Evolutionary conservation across 2,888 invertebrate species (phyloP), one percentile per base, ranked within the genome.

Genomic region (Eupithecia tripunctaria): DNA sequence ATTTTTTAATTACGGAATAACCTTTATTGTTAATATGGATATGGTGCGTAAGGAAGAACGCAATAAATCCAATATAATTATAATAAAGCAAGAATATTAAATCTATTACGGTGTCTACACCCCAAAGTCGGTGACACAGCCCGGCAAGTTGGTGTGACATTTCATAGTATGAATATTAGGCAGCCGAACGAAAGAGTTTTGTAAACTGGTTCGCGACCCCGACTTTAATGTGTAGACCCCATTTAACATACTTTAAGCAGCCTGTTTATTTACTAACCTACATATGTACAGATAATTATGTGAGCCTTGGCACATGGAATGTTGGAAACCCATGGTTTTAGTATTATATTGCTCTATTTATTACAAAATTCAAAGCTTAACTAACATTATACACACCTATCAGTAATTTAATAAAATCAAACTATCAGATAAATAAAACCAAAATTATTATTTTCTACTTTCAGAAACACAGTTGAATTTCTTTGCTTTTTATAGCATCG

Each of bases 251-350:
- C 47, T 21, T 10, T 51, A 51, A 21, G 47, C 21, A 10, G 21
- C 47, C 47, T 51, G 21, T 8, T 2, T 51, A 47, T 47, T 51
- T 21, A 43, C 7, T 21, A 51, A 51, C n/a, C 10, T 21, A 51
- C n/a, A 2, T 21, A 51, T 21, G 21, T 51, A 51, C 47, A 51
- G 47, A 21, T 21, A 63, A 36, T 38, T 1, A 63, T 1, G 10
- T 63, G 63, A 63, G n/a, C 36, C 36, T 63, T 63, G 63, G 63
- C 63, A 63, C 63, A 63, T 63, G 63, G 63, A 63, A 63, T 63
- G 63, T 63, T 63, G 63, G 63, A 63, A 63, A 63, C 63, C 63
- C 63, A 63, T 63, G 63, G 63, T 63, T 63, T 14, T 29, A 18
- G 14, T 8, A 60, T 29, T 63, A 21, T 36, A 36, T 36, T 63